phyloP scores from a whole-genome alignment of 2,888 invertebrate genomes.

The Hybos culiciformis region DNA sequence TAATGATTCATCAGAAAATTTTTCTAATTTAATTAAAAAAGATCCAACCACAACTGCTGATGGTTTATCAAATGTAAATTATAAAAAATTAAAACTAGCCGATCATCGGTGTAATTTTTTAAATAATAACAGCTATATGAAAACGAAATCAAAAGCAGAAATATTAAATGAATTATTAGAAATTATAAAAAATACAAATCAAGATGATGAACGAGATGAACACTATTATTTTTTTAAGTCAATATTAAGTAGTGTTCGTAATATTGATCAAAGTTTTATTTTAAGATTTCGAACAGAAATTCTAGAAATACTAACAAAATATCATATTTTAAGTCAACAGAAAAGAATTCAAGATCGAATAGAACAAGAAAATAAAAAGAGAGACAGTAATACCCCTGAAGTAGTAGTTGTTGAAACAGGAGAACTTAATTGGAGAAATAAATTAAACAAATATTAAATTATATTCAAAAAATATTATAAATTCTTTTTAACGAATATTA shows the following conservation, averaged over 20 bases:
- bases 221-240: constrained; percentile 18
- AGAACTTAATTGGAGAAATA: background rate
- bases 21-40: background rate
- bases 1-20: too few relatives aligned
- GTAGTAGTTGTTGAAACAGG: background rate
- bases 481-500: too few relatives aligned
- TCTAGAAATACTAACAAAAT: constrained; percentile 16
- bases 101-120: too few relatives aligned
- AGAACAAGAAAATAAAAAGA: background rate
- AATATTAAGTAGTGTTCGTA: constrained; percentile 15
- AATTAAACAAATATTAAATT: constrained; percentile 1
- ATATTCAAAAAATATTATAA: too few relatives aligned
- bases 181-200: constrained; percentile 5
- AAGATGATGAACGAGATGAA: constrained; percentile 11
- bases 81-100: too few relatives aligned
- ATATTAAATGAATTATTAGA: constrained; percentile 8
- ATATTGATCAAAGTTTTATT: constrained; percentile 16
- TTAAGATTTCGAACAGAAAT: constrained; percentile 17
- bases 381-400: background rate
- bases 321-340: constrained; percentile 14
- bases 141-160: too few relatives aligned
- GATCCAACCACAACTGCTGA: too few relatives aligned
- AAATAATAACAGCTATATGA: too few relatives aligned
- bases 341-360: background rate
- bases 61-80: too few relatives aligned